Percentiles rank a stretch among this genome's conserved stretches.
Evolutionary conservation across 2,888 invertebrate genomes (phyloP).

Genomic region (Drosophila infuscata): DNA sequence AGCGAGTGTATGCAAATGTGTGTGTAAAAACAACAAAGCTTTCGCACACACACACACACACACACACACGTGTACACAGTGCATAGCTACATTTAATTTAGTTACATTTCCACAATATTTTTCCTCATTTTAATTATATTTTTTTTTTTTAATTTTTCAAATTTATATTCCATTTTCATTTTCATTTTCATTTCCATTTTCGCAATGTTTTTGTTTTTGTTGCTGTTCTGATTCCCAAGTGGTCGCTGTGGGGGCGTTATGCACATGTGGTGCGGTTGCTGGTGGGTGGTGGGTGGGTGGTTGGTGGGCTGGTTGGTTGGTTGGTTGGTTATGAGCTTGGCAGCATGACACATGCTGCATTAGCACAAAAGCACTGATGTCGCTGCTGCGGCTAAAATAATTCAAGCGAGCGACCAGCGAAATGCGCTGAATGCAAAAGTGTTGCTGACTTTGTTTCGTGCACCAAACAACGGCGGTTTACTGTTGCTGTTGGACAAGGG

Average conservation of each 20-base stretch:
- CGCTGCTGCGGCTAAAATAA: conserved; percentile 48
- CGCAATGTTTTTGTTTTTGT: conserved; percentile 16
- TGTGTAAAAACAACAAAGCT: conserved; percentile 11
- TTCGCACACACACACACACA: conserved; percentile 8
- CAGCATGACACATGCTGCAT: conserved; percentile 54
- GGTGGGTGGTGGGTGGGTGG: neutral
- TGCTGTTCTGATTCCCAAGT: conserved; percentile 54
- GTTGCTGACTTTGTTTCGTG: conserved; percentile 55
- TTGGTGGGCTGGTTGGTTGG: neutral
- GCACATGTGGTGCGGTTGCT: neutral
- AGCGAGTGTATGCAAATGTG: conserved; percentile 56
- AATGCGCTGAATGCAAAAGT: conserved; percentile 52
- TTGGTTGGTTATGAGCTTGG: conserved; percentile 6
- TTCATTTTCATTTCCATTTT: conserved; percentile 39
- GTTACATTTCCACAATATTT: conserved; percentile 62
- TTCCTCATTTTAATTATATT: conserved; percentile 3
- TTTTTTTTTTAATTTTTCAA: conserved; percentile 57
- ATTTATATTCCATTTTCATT: conserved; percentile 74
- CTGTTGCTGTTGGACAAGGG: too few relatives aligned
- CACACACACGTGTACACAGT: conserved; percentile 3
- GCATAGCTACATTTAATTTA: conserved; percentile 66
- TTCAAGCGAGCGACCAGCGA: conserved; percentile 42
- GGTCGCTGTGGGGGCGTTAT: conserved; percentile 23
- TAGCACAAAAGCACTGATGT: conserved; percentile 47
- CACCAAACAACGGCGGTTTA: conserved; percentile 34